These are phyloP conservation scores for Acropternis orthonyx DNA, from an alignment of 2,797 vertebrate genomes.

Conservation along the genomic window DNA sequence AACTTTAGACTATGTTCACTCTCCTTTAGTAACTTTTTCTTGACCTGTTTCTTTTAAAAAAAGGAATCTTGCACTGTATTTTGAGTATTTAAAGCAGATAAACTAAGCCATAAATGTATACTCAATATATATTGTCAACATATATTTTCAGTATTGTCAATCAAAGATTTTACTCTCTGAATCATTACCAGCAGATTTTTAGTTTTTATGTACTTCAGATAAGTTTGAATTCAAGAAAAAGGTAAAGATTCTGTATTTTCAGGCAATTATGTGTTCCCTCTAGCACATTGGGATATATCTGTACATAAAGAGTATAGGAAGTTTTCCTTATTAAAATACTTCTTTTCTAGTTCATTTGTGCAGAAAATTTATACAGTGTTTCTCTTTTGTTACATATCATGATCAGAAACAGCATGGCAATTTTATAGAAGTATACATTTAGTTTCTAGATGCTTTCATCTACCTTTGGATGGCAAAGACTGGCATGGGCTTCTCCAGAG, in stretches of 20 bases:
- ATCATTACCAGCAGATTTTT: background rate
- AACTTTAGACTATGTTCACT: background rate
- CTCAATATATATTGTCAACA: background rate
- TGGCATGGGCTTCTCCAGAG: background rate
- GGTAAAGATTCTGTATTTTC: background rate
- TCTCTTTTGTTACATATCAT: background rate
- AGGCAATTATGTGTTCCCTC: background rate
- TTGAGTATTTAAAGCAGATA: background rate
- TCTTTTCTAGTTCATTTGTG: background rate
- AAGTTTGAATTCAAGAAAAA: background rate
- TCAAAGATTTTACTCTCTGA: background rate
- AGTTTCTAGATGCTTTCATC: background rate
- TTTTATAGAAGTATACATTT: background rate
- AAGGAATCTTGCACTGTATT: background rate
- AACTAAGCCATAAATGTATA: background rate
- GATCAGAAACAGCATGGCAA: background rate
- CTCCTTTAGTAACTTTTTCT: background rate
- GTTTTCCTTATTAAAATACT: background rate
- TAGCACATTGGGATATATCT: background rate
- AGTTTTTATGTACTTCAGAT: background rate
- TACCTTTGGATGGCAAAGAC: background rate
- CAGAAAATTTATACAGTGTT: background rate
- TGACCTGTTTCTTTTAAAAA: rapidly evolving
- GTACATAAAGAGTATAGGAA: background rate
- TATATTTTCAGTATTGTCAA: background rate